phyloP scores from a whole-genome alignment of 2,888 invertebrate genomes.

The Cheiracanthium punctorium region DNA sequence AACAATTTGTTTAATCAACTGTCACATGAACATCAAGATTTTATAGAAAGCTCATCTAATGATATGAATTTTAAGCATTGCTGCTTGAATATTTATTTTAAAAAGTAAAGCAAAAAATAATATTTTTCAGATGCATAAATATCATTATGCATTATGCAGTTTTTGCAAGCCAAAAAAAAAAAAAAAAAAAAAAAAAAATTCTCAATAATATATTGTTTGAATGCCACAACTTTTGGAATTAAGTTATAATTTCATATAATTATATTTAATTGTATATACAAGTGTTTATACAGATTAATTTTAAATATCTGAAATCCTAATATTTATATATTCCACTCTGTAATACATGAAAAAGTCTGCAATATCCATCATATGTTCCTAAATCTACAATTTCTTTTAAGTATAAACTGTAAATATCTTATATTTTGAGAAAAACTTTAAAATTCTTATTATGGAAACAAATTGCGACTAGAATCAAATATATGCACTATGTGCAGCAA shows the following conservation, averaged over 20 bases:
- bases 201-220: background rate
- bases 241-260: background rate
- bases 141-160: background rate
- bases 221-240: background rate
- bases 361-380: background rate
- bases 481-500: background rate
- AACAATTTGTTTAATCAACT: too few relatives aligned
- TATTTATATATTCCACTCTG: background rate
- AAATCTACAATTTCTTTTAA: conserved; percentile 7
- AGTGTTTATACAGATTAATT: background rate
- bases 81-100: background rate
- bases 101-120: background rate
- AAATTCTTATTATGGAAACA: background rate
- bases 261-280: background rate
- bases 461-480: background rate
- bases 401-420: background rate
- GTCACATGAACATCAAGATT: background rate
- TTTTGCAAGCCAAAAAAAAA: background rate
- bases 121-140: background rate
- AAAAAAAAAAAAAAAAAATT: too few relatives aligned
- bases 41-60: conserved; percentile 56
- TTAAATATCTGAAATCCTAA: conserved; percentile 7
- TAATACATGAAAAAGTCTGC: background rate
- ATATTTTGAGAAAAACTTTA: conserved; percentile 2
- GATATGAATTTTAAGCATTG: conserved; percentile 50